Conservation (phyloP, 2,797 vertebrate genomes). For the Aphelocoma californica region DNA sequence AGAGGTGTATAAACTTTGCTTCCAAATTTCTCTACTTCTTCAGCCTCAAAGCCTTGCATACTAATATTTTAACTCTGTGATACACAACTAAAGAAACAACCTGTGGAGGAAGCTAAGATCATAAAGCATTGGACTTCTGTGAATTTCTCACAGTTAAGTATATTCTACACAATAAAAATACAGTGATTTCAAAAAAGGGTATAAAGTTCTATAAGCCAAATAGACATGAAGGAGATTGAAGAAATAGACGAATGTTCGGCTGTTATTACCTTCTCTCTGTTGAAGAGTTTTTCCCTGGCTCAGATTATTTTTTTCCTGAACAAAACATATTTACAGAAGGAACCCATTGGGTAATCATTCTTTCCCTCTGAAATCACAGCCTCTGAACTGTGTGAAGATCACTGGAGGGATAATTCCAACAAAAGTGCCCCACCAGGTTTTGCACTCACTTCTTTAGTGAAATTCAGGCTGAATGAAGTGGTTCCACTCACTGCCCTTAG, state of each 20-base stretch:
- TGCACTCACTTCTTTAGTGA: background rate
- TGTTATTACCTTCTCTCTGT: background rate
- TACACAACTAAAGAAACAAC: background rate
- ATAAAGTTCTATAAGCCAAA: background rate
- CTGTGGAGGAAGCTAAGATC: background rate
- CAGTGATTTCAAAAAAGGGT: background rate
- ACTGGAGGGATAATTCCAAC: background rate
- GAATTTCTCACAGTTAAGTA: background rate
- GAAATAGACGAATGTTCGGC: background rate
- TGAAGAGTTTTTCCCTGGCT: background rate
- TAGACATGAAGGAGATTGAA: background rate
- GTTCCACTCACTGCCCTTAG: background rate
- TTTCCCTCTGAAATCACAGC: background rate
- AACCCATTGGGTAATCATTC: background rate
- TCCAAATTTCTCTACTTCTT: background rate
- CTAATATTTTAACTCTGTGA: background rate
- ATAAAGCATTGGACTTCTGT: background rate
- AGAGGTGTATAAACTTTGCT: background rate
- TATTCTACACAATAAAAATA: background rate
- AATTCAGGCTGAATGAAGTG: background rate
- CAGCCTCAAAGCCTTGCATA: background rate
- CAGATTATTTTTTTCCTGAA: background rate
- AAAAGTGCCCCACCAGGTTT: background rate
- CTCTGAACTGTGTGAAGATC: background rate
- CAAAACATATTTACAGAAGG: background rate